Base-by-base conservation (phyloP, 2,888 invertebrate species). In the Alentia gelatinosa region DNA sequence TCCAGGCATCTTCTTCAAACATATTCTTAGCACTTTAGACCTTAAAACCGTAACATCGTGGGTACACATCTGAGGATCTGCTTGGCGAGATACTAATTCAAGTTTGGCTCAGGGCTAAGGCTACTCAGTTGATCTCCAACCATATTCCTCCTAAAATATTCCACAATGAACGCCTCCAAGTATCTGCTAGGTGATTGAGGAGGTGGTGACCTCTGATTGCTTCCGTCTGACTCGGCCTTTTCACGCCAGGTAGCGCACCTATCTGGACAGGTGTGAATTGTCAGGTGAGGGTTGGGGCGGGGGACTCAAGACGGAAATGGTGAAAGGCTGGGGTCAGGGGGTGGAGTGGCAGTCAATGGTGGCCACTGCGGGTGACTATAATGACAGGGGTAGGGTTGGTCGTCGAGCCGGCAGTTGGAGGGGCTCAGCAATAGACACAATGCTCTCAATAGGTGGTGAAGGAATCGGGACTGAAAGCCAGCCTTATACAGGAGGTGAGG, bases 221-320 rank as follows among this genome's bases (percentile, higher is more conserved):
- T 35, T 79, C 79, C 37, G 4, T 35, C 79, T 79, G 79, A 37
- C 79, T 35, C 37, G 0, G 79, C 39, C 35, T 79, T 79, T 79
- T 79, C 79, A 79, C 79, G 79, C 79, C 79, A 79, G 79, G 79
- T 79, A 35, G 79, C 79, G 79, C 79, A 9, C 5, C 79, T 35
- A 19, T 39, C 37, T 15, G 79, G 79, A 39, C 79, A 79, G 79
- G 79, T 79, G 79, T 26, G 79, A 79, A 35, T 23, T 35, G 79
- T 23, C 37, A 79, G 79, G 79, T 37, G 79, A 12, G 79, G 79
- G 79, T 37, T 19, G 79, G 79, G 35, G 79, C 39, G 4, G 79
- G 79, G 79, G 37, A n/a, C 19, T 19, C 39, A 39, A 63, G 19
- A 79, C 79, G 79, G 79, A 79, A 35, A 39, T 79, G 37, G 26